Percentiles rank a stretch among this genome's conserved stretches.
Conservation (phyloP, 2,113 vertebrate species). For the Cettia cetti region DNA sequence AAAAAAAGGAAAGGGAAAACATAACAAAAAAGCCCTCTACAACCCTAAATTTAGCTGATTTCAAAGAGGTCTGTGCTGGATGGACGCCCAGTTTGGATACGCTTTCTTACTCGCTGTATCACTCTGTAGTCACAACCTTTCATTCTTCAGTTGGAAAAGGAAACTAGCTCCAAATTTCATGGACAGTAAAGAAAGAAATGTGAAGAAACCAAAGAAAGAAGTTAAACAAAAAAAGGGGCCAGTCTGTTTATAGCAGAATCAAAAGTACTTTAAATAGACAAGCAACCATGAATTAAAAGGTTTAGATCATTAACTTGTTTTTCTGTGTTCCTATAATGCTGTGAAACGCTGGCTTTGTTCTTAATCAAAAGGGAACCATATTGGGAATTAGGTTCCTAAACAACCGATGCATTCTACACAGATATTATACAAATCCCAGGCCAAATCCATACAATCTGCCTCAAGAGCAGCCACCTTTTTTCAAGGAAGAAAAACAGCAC, state of each 20-base stretch:
- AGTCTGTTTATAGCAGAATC: constrained; percentile 75
- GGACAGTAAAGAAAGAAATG: constrained; percentile 68
- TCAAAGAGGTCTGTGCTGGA: constrained; percentile 43
- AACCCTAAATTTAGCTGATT: constrained; percentile 31
- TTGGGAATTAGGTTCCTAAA: constrained; percentile 83
- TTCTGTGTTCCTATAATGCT: constrained; percentile 84
- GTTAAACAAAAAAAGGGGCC: constrained; percentile 69
- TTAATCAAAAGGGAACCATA: constrained; percentile 80
- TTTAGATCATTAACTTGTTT: constrained; percentile 91
- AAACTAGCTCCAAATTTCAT: constrained; percentile 72
- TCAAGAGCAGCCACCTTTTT: constrained; percentile 80
- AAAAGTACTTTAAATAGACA: constrained; percentile 80
- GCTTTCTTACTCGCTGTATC: constrained; percentile 53
- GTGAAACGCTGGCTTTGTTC: constrained; percentile 85
- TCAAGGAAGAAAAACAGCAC: constrained; percentile 74
- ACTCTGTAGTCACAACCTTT: constrained; percentile 60
- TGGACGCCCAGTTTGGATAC: not conserved
- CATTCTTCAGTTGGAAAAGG: constrained; percentile 58
- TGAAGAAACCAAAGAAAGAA: constrained; percentile 68
- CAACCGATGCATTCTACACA: constrained; percentile 74
- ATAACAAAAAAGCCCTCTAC: not conserved
- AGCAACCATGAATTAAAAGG: constrained; percentile 81
- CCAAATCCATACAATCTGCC: constrained; percentile 71
- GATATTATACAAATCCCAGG: constrained; percentile 81
- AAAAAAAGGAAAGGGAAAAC: not conserved